These are phyloP conservation scores for Camponotus vicinus DNA, from an alignment of 1,140 invertebrate genomes.

Conservation along the genomic window DNA sequence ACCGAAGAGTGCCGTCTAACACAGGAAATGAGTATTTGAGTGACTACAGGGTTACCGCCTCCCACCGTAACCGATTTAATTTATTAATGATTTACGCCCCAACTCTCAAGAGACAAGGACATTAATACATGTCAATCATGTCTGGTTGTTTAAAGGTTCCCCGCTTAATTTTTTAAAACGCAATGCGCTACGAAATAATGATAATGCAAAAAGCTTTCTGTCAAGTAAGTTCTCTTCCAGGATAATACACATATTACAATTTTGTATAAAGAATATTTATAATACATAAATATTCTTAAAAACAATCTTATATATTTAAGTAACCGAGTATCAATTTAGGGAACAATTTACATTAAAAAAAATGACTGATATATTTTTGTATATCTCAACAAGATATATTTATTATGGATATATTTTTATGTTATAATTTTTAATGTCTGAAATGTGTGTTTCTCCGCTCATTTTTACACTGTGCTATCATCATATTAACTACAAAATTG, in stretches of 20 bases:
- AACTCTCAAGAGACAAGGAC: conserved; percentile 84
- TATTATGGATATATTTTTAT: neutral
- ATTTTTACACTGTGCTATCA: neutral
- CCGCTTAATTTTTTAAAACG: conserved; percentile 32
- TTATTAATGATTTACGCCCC: conserved; percentile 79
- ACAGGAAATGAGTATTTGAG: conserved; percentile 86
- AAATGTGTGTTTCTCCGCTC: neutral
- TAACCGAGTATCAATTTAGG: neutral
- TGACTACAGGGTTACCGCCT: conserved; percentile 76
- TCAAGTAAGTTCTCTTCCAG: neutral
- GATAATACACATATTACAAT: neutral
- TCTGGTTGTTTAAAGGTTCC: conserved; percentile 75
- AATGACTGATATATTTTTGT: neutral
- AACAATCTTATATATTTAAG: neutral
- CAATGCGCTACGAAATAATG: conserved; percentile 1
- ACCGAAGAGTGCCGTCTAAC: conserved; percentile 69
- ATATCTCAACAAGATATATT: neutral
- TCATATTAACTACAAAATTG: neutral
- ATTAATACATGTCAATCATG: conserved; percentile 83
- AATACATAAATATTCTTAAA: conserved; percentile 31
- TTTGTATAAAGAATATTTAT: neutral
- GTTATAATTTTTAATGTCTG: neutral
- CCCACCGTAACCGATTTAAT: conserved; percentile 80
- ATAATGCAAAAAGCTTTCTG: neutral
- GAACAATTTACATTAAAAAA: neutral